These are phyloP conservation scores for Drosophila kanekoi DNA, from an alignment of 2,888 invertebrate genomes.

Conservation along the genomic window DNA sequence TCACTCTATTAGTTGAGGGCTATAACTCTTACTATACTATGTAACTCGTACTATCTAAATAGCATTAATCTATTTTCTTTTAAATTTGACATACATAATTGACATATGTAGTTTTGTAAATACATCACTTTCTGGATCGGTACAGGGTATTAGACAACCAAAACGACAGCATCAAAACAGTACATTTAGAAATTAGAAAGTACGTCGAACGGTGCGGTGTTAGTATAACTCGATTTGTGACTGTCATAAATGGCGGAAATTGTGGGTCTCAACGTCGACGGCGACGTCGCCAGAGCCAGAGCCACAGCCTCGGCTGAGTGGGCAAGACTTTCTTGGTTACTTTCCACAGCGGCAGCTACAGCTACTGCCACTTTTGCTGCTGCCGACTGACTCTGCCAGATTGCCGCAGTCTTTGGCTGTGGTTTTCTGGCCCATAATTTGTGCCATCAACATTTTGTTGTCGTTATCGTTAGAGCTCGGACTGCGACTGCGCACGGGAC, in stretches of 20 bases:
- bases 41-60: too few relatives aligned
- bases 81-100: not conserved
- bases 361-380: conserved; percentile 29
- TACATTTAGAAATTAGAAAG: conserved; percentile 80
- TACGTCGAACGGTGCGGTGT: conserved; percentile 67
- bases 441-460: conserved; percentile 77
- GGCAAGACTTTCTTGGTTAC: conserved; percentile 69
- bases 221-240: conserved; percentile 81
- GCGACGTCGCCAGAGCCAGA: conserved; percentile 32
- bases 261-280: conserved; percentile 67
- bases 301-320: conserved; percentile 26
- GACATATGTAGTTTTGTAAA: not conserved
- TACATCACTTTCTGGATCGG: too few relatives aligned
- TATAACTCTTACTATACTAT: too few relatives aligned
- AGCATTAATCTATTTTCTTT: not conserved
- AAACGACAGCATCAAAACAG: conserved; percentile 53
- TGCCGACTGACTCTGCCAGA: not conserved
- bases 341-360: conserved; percentile 61
- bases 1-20: too few relatives aligned
- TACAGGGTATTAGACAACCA: conserved; percentile 54
- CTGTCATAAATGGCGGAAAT: conserved; percentile 83
- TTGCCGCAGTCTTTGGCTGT: conserved; percentile 36
- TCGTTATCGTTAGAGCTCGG: conserved; percentile 67
- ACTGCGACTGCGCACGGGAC: conserved; percentile 33
- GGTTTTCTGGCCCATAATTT: conserved; percentile 68